Conservation (phyloP, 2,113 vertebrate species). For the Baryphthengus martii region DNA sequence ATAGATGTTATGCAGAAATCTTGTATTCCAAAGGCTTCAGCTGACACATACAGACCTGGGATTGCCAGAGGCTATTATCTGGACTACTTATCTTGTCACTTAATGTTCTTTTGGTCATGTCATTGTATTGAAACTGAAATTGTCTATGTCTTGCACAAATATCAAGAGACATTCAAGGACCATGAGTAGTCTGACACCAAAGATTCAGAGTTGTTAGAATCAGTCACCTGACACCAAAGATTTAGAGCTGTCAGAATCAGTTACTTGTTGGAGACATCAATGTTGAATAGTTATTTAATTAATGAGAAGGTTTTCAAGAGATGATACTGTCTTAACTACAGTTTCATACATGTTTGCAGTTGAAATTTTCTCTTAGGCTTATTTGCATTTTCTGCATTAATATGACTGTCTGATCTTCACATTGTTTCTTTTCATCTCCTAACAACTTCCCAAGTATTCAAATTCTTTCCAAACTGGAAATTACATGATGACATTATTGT, state of each 20-base stretch:
- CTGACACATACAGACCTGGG: not conserved
- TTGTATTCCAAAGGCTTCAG: not conserved
- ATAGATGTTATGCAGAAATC: not conserved
- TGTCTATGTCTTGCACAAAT: not conserved
- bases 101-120: not conserved
- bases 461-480: not conserved
- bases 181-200: not conserved
- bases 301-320: not conserved
- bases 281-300: not conserved
- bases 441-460: not conserved
- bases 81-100: conserved; percentile 14
- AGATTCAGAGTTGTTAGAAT: not conserved
- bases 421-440: not conserved
- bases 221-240: not conserved
- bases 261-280: not conserved
- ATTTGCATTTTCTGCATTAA: not conserved
- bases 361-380: not conserved
- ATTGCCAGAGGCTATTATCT: not conserved
- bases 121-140: not conserved
- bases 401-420: not conserved
- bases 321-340: not conserved
- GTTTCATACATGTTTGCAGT: not conserved
- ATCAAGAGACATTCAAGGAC: not conserved
- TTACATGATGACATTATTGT: not conserved
- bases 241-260: not conserved